phyloP scores from a whole-genome alignment of 2,113 vertebrate genomes.

The Mesitornis unicolor region DNA sequence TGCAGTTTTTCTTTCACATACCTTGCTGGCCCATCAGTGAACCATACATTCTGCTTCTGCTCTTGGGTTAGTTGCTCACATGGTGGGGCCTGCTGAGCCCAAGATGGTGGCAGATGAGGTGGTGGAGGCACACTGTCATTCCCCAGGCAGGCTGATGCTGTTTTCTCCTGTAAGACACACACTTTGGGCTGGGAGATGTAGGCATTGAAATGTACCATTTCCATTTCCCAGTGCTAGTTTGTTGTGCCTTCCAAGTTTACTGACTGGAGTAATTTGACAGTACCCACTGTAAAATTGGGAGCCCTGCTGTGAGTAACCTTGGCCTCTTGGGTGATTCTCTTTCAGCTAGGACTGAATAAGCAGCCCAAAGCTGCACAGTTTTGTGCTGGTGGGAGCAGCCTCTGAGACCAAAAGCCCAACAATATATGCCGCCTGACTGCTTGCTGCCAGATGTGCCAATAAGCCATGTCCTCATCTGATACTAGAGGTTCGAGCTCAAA shows the following conservation, averaged over 20 bases:
- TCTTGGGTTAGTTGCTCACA: background rate
- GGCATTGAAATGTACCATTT: background rate
- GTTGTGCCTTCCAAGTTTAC: background rate
- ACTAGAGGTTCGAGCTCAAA: background rate
- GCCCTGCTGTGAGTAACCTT: too few relatives aligned
- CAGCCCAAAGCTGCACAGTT: background rate
- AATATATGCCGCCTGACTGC: background rate
- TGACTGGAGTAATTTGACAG: background rate
- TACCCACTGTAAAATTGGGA: background rate
- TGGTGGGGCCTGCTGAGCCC: background rate
- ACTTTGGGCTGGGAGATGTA: background rate
- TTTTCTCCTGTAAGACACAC: background rate
- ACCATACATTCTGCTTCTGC: background rate
- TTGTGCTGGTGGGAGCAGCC: background rate
- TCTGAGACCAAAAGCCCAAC: background rate
- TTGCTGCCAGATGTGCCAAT: background rate
- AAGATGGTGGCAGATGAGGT: background rate
- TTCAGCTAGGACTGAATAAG: background rate
- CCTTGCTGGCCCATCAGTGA: background rate
- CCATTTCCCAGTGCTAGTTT: background rate
- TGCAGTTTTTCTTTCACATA: background rate
- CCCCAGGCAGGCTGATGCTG: background rate
- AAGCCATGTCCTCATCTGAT: background rate
- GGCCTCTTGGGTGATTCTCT: background rate
- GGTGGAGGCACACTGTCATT: background rate